Percentiles rank a stretch among this genome's conserved stretches.
These are phyloP conservation scores for Gastrophysa polygoni DNA, from an alignment of 2,888 invertebrate genomes.

Conservation along the genomic window DNA sequence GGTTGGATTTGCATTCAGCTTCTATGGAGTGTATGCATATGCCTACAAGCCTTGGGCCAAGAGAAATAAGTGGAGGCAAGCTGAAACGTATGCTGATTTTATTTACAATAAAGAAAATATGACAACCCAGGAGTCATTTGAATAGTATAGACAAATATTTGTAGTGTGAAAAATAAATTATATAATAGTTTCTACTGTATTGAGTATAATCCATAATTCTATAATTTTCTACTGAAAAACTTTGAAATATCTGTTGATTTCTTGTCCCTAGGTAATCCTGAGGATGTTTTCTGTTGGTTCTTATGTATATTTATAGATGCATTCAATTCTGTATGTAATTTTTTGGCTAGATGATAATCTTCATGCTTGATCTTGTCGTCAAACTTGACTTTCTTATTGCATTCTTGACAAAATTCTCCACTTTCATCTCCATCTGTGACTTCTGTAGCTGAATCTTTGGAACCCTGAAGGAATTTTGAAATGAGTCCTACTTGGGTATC, in stretches of 20 bases:
- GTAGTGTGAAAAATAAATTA: too few species aligned
- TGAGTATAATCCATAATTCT: background rate
- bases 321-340: constrained; percentile 72
- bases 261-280: background rate
- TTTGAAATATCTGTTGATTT: background rate
- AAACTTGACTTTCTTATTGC: constrained; percentile 43
- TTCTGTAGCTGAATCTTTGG: background rate
- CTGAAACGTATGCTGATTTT: constrained; percentile 32
- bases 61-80: constrained; percentile 15
- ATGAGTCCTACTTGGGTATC: background rate
- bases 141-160: background rate
- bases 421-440: constrained; percentile 22
- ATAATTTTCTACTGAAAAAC: background rate
- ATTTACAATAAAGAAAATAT: constrained; percentile 30
- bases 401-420: constrained; percentile 22
- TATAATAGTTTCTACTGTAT: too few species aligned
- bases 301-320: background rate
- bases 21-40: constrained; percentile 35
- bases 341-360: constrained; percentile 85
- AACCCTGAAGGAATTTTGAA: background rate
- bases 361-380: constrained; percentile 70
- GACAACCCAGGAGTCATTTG: background rate
- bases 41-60: constrained; percentile 41
- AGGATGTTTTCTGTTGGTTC: background rate
- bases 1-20: constrained; percentile 35